These are phyloP conservation scores for Gnathonemus longibarbis DNA, from an alignment of 2,113 vertebrate species.

Conservation along the genomic window DNA sequence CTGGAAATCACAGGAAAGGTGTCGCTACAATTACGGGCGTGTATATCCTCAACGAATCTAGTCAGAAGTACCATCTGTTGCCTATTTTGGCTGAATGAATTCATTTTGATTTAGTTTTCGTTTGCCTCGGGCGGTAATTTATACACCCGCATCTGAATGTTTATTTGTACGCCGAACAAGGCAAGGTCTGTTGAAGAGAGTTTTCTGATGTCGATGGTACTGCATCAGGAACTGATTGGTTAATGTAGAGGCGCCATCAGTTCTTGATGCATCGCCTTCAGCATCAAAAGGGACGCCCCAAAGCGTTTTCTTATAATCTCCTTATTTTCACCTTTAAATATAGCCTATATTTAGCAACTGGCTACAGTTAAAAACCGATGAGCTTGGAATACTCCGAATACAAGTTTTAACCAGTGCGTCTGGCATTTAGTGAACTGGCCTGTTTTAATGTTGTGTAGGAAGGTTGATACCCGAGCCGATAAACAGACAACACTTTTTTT, in stretches of 20 bases:
- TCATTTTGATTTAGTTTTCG: not conserved
- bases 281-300: conserved; percentile 80
- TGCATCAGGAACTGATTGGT: conserved; percentile 99
- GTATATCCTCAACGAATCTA: conserved; percentile 17
- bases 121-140: not conserved
- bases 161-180: not conserved
- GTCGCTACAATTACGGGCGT: conserved; percentile 55
- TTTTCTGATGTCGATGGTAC: conserved; percentile 93
- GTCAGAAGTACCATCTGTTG: conserved; percentile 40
- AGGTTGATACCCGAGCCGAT: not conserved
- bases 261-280: conserved; percentile 97
- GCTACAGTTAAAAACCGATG: not conserved
- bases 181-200: conserved; percentile 35
- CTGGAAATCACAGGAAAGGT: conserved; percentile 56
- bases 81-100: not conserved
- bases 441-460: not conserved
- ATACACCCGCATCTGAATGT: not conserved
- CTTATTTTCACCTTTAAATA: not conserved
- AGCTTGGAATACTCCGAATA: not conserved
- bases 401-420: not conserved
- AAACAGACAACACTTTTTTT: not conserved
- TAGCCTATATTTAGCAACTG: not conserved
- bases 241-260: conserved; percentile 76
- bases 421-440: not conserved
- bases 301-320: not conserved